Evolutionary conservation across 2,797 vertebrate genomes (phyloP).

Genomic region (Heterohyrax brucei): DNA sequence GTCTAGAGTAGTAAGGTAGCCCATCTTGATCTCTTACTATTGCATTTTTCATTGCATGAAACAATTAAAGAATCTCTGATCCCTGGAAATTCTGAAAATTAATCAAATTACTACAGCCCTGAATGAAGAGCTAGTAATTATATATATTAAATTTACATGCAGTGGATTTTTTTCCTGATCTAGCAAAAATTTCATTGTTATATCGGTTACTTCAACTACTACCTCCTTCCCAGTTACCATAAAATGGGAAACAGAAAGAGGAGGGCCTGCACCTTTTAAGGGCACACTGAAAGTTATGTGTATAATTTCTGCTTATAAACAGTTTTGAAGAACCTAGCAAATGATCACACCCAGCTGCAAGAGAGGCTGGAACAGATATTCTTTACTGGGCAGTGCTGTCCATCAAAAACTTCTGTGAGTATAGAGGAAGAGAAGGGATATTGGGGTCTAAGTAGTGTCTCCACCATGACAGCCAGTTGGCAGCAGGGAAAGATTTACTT

Average conservation of each 20-base stretch:
- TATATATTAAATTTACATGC: not conserved
- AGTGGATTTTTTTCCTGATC: not conserved
- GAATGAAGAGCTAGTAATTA: not conserved
- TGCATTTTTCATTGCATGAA: slow-evolving; percentile 22
- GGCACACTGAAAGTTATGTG: not conserved
- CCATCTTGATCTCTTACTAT: not conserved
- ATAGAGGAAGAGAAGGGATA: not conserved
- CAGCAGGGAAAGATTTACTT: slow-evolving; percentile 61
- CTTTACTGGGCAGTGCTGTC: not conserved
- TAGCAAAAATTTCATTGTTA: slow-evolving; percentile 9
- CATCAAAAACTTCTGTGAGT: not conserved
- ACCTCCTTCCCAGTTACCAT: not conserved
- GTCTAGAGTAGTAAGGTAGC: not conserved
- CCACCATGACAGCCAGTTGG: not conserved
- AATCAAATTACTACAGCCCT: not conserved
- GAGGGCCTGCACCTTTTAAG: not conserved
- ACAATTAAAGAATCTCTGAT: not conserved
- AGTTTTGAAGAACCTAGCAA: not conserved
- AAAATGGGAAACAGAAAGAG: not conserved
- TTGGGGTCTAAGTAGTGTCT: not conserved
- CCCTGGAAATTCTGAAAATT: slow-evolving; percentile 28
- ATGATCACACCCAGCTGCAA: not conserved
- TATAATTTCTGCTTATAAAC: not conserved
- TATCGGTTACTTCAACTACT: not conserved
- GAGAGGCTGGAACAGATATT: not conserved